Percentiles rank a stretch among this genome's conserved stretches.
These are phyloP conservation scores for Branchellion lobata DNA, from an alignment of 2,888 invertebrate genomes.

Conservation along the genomic window DNA sequence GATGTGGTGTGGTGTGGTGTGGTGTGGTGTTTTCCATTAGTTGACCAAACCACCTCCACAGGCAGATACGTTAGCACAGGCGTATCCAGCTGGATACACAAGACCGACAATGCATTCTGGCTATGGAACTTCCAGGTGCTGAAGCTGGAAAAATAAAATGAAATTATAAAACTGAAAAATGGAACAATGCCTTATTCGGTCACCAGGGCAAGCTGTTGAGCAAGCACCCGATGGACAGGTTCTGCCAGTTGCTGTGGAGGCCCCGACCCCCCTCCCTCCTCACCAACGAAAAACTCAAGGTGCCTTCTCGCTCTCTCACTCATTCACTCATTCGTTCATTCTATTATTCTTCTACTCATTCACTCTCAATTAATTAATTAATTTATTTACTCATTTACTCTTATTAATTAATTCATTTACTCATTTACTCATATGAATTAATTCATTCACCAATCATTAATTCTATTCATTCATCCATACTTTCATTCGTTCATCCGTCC, in stretches of 20 bases:
- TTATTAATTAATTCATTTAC: neutral
- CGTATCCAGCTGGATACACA: conserved; percentile 91
- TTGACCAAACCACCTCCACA: no score
- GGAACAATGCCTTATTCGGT: neutral
- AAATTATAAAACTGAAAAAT: neutral
- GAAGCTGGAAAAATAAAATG: neutral
- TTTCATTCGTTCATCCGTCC: no score
- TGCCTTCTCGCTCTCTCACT: conserved; percentile 48
- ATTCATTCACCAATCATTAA: neutral
- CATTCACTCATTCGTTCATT: no score
- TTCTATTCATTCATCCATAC: neutral
- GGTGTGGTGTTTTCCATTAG: neutral
- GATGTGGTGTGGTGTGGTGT: neutral
- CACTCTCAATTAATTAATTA: neutral
- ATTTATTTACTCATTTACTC: neutral
- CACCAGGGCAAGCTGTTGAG: conserved; percentile 69
- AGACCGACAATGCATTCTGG: conserved; percentile 83
- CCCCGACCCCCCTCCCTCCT: conserved; percentile 87
- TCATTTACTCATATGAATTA: no score
- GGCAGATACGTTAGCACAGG: conserved; percentile 95
- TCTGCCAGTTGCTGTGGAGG: conserved; percentile 92
- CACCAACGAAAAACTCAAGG: conserved; percentile 74
- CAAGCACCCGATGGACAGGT: conserved; percentile 83
- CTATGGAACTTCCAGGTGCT: conserved; percentile 88
- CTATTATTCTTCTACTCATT: neutral